Evolutionary conservation across 2,113 vertebrate genomes (phyloP).

Genomic region (Macaca fascicularis): DNA sequence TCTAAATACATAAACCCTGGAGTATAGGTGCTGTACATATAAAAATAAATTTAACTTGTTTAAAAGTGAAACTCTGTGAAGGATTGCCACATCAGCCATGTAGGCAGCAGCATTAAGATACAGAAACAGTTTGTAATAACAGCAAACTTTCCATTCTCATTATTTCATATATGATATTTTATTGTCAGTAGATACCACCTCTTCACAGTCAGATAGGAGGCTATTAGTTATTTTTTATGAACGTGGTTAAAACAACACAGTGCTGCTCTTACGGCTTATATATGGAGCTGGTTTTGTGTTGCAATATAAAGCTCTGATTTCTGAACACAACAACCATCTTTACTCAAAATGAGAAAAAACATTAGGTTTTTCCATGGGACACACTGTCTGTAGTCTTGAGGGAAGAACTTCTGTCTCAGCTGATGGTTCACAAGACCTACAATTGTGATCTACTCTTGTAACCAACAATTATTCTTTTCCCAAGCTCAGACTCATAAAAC

Average conservation of each 20-base stretch:
- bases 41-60: background rate
- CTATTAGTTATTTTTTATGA: background rate
- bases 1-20: background rate
- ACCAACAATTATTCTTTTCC: background rate
- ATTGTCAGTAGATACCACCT: background rate
- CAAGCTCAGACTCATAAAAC: background rate
- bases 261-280: background rate
- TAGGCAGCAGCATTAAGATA: background rate
- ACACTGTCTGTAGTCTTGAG: background rate
- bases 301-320: background rate
- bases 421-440: background rate
- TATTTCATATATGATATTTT: background rate
- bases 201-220: background rate
- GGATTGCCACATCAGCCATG: background rate
- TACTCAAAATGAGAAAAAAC: background rate
- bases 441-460: background rate
- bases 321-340: background rate
- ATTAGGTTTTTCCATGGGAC: background rate
- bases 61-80: background rate
- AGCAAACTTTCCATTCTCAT: background rate
- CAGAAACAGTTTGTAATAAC: background rate
- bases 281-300: background rate
- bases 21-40: background rate
- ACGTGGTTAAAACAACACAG: background rate
- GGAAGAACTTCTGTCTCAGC: background rate